Conservation (phyloP, 2,797 vertebrate genomes). For the Gastrophryne carolinensis region DNA sequence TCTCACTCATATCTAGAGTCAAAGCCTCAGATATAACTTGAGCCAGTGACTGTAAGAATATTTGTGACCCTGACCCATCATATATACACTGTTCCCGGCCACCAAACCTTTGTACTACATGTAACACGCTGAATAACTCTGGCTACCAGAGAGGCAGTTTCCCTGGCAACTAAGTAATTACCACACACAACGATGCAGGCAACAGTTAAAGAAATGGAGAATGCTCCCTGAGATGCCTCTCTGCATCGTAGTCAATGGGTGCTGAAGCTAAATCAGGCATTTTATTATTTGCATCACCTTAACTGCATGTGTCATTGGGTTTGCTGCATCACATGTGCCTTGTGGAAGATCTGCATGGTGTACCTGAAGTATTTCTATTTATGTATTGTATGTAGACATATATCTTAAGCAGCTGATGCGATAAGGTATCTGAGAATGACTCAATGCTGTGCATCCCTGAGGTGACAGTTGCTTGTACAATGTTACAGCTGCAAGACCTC, state of each 20-base stretch:
- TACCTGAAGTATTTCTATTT: not conserved
- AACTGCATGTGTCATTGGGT: too few relatives aligned
- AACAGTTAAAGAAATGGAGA: not conserved
- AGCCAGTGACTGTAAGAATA: too few relatives aligned
- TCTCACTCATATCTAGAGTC: too few relatives aligned
- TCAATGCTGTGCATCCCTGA: not conserved
- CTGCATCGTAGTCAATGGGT: constrained; percentile 5
- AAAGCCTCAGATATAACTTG: too few relatives aligned
- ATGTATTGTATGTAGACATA: too few relatives aligned
- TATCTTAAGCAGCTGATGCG: not conserved
- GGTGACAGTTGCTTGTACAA: constrained; percentile 8
- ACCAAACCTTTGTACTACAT: not conserved
- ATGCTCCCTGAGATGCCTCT: not conserved
- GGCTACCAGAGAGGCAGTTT: constrained; percentile 32
- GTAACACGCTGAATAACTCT: constrained; percentile 1
- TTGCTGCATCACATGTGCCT: too few relatives aligned
- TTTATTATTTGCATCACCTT: too few relatives aligned
- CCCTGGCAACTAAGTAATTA: constrained; percentile 41
- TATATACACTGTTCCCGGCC: not conserved
- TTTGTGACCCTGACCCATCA: too few relatives aligned
- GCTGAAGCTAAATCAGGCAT: not conserved
- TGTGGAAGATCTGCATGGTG: not conserved
- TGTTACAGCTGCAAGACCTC: constrained; percentile 5
- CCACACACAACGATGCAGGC: constrained; percentile 1
- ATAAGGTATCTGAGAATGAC: not conserved